phyloP scores from a whole-genome alignment of 2,113 vertebrate species.

The Poecile atricapillus region DNA sequence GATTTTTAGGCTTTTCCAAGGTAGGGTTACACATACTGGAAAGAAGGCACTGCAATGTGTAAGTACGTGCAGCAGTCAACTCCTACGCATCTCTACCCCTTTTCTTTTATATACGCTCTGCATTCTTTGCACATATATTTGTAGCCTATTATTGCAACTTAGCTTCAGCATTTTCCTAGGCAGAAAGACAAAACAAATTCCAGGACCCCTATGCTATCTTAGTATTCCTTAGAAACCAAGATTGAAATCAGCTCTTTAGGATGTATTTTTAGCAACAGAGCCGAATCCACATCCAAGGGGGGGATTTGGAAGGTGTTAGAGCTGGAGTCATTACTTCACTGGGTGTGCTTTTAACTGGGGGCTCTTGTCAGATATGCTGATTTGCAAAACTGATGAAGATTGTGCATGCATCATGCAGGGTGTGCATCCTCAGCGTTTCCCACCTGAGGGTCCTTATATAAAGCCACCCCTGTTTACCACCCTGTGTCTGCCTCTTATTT shows the following conservation, averaged over 20 bases:
- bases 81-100: background rate
- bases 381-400: too few relatives aligned
- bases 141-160: background rate
- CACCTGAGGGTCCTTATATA: background rate
- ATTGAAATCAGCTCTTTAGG: background rate
- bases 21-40: background rate
- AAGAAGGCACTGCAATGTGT: too few relatives aligned
- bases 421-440: background rate
- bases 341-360: background rate
- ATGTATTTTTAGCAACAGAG: background rate
- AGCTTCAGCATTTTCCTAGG: background rate
- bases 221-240: background rate
- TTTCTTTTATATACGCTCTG: background rate
- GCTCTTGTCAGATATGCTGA: background rate
- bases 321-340: too few relatives aligned
- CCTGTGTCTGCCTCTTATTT: background rate
- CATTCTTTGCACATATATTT: background rate
- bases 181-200: background rate
- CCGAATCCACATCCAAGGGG: accelerated
- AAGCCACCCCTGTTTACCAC: too few relatives aligned
- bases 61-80: background rate
- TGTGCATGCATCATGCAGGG: background rate
- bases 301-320: background rate
- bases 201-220: background rate
- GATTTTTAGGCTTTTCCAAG: background rate